Conservation (phyloP, 2,888 invertebrate genomes). For the Tortrix viridana region DNA sequence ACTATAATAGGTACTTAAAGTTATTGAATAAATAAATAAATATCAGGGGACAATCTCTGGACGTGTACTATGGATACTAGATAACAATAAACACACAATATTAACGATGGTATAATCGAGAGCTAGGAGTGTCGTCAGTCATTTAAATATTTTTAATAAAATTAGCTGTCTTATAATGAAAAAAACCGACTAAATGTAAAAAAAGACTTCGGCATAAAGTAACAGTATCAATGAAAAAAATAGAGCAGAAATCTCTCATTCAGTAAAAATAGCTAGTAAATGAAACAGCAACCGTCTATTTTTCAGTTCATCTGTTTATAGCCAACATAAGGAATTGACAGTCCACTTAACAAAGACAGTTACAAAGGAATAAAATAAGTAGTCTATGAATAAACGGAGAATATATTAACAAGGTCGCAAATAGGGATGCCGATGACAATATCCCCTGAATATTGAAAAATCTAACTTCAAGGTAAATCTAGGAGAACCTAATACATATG, state of each 20-base stretch:
- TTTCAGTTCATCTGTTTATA: slow-evolving; percentile 17
- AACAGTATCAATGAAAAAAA: too few relatives aligned
- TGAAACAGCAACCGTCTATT: neutral
- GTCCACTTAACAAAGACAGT: slow-evolving; percentile 35
- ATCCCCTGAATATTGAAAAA: slow-evolving; percentile 1
- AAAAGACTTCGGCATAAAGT: too few relatives aligned
- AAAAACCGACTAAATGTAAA: too few relatives aligned
- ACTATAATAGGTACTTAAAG: too few relatives aligned
- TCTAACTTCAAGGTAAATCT: neutral
- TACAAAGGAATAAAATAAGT: slow-evolving; percentile 43
- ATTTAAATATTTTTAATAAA: too few relatives aligned
- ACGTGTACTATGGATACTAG: too few relatives aligned
- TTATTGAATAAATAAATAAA: too few relatives aligned
- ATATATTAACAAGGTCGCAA: slow-evolving; percentile 60
- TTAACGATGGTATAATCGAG: too few relatives aligned
- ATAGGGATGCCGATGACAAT: slow-evolving; percentile 25
- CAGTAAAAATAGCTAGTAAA: neutral
- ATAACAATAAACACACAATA: too few relatives aligned
- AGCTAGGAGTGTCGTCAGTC: too few relatives aligned
- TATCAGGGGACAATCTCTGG: too few relatives aligned
- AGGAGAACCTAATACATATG: neutral
- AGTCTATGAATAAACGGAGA: slow-evolving; percentile 50
- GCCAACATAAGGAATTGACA: slow-evolving; percentile 29
- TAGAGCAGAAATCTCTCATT: neutral
- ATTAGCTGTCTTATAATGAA: too few relatives aligned